Percentiles rank a stretch among this genome's conserved stretches.
Conservation (phyloP, 92 coral and sea anemone genomes). For the Ricordea florida region DNA sequence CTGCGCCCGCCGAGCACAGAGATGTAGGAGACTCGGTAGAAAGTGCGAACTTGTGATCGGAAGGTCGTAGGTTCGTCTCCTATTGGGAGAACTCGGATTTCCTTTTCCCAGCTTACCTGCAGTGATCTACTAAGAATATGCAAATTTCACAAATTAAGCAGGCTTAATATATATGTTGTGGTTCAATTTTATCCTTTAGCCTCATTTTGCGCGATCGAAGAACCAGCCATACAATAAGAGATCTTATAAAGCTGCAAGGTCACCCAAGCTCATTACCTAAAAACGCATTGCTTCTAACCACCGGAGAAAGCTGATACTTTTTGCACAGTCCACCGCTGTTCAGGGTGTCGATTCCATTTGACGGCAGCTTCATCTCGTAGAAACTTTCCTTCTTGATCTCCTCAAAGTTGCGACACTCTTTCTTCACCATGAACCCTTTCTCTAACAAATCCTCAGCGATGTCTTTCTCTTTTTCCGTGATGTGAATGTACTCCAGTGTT, state of each 20-base stretch:
- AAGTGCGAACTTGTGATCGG: too few species aligned
- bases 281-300: slow-evolving; percentile 37
- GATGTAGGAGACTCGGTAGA: too few species aligned
- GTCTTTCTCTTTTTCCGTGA: slow-evolving; percentile 55
- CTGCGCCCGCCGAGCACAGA: too few species aligned
- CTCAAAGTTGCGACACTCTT: slow-evolving; percentile 44
- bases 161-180: too few species aligned
- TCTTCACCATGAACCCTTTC: slow-evolving; percentile 31
- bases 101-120: too few species aligned
- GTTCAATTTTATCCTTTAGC: too few species aligned
- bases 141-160: too few species aligned
- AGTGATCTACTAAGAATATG: too few species aligned
- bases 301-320: slow-evolving; percentile 32
- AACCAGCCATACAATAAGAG: too few species aligned
- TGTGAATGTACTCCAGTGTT: slow-evolving; percentile 33
- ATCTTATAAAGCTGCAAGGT: neutral
- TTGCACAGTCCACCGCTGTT: neutral
- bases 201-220: too few species aligned
- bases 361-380: slow-evolving; percentile 31
- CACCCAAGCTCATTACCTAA: slow-evolving; percentile 7
- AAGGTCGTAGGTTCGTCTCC: too few species aligned
- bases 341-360: slow-evolving; percentile 22
- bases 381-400: slow-evolving; percentile 34
- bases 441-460: slow-evolving; percentile 50
- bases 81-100: too few species aligned